Evolutionary conservation across 2,888 invertebrate genomes (phyloP), one percentile per base, ranked within the genome.

Genomic region (Gymnoscelis rufifasciata): DNA sequence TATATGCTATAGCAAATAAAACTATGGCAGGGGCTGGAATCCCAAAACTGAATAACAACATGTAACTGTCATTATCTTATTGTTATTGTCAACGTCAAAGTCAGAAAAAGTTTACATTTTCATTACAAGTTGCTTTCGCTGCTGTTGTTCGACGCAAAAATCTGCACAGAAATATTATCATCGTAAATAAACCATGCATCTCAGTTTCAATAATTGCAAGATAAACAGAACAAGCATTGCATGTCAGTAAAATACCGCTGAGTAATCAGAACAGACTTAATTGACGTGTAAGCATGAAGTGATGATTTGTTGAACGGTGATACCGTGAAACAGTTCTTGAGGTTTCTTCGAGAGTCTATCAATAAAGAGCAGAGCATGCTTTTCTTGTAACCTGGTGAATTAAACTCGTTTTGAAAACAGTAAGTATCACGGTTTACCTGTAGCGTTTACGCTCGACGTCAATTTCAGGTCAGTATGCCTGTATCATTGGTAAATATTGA

Each of bases 401-500:
- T 14, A 27, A 27, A 29, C 27, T 41, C 36, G 23, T 5, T 29
- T 35, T 13, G 8, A 35, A 37, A 43, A 30, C 7, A 1, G 57
- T 57, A 47, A 52, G 57, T 51, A 43, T 28, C 23, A 23, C 23
- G 8, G n/a, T 29, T 37, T 13, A 4, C 0, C 7, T 26, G n/a
- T 23, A 27, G n/a, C 19, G 19, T 46, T 48, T 46, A 26, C 44
- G 55, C 49, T 33, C 45, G 39, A 53, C 1, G 24, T 30, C 41
- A 43, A 24, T 57, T 27, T 26, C 51, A 10, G 53, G 51, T 55
- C 51, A 53, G 6, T 1, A 13, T 10, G 47, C 46, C 42, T 28
- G 29, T 56, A 46, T 54, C 47, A 52, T 60, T 51, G 56, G 43
- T 56, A 49, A 12, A 28, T 59, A 66, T 66, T 54, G 64, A 67